Conservation (phyloP, 2,797 vertebrate species). For the Distichodus sexfasciatus region DNA sequence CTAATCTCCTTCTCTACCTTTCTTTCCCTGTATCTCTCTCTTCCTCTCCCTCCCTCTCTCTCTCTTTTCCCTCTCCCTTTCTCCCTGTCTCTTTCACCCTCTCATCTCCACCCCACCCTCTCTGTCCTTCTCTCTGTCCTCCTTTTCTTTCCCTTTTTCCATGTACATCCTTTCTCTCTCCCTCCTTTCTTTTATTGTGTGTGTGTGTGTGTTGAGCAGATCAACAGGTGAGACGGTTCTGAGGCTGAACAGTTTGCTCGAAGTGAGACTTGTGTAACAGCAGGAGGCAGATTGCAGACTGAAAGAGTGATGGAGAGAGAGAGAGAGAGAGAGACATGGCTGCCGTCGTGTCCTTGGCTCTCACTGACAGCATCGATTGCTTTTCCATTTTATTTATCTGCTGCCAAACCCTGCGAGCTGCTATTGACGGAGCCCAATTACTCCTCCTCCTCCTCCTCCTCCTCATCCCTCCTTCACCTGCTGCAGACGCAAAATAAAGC, state of each 20-base stretch:
- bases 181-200: conserved; percentile 5
- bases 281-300: not conserved
- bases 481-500: conserved; percentile 31
- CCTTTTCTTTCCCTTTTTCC: too few species aligned
- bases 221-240: not conserved
- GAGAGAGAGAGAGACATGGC: not conserved
- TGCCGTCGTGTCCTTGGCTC: conserved; percentile 46
- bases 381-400: conserved; percentile 64
- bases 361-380: conserved; percentile 58
- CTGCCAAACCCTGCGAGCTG: conserved; percentile 66
- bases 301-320: not conserved
- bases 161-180: too few species aligned
- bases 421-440: conserved; percentile 64
- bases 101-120: too few species aligned
- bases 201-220: not conserved
- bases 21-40: too few species aligned
- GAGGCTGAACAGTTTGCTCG: not conserved
- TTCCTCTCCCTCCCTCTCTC: too few species aligned
- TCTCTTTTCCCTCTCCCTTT: too few species aligned
- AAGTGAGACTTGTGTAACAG: not conserved
- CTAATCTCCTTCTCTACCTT: too few species aligned
- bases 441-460: conserved; percentile 35
- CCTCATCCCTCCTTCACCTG: conserved; percentile 41
- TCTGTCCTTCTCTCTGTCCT: too few species aligned
- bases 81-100: too few species aligned